These are phyloP conservation scores for Operophtera brumata DNA, from an alignment of 2,888 invertebrate species.

Conservation along the genomic window DNA sequence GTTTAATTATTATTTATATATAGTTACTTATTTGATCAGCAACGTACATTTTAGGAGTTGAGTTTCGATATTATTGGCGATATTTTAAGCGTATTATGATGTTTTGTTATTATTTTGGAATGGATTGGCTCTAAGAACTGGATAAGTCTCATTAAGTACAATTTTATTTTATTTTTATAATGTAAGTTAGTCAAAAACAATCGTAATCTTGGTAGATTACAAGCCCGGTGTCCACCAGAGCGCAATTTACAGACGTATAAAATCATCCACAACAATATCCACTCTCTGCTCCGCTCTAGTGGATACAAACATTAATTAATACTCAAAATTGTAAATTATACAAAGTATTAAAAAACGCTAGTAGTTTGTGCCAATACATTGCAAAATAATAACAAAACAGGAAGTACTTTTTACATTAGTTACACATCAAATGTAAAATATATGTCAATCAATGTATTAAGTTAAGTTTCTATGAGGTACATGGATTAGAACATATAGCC, in stretches of 20 bases:
- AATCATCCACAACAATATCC: neutral
- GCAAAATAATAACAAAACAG: constrained; percentile 15
- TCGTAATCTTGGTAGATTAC: neutral
- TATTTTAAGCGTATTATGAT: constrained; percentile 34
- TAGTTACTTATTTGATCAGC: constrained; percentile 41
- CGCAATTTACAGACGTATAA: neutral
- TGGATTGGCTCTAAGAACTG: constrained; percentile 9
- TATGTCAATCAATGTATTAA: constrained; percentile 22
- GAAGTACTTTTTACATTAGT: constrained; percentile 24
- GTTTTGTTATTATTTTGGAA: constrained; percentile 21
- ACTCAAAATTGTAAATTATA: neutral
- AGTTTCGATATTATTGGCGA: constrained; percentile 31
- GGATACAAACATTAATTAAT: neutral
- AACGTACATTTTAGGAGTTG: constrained; percentile 27
- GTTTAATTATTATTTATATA: constrained; percentile 20
- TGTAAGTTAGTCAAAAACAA: neutral
- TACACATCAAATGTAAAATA: constrained; percentile 24
- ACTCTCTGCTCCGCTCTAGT: neutral
- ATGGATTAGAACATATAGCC: constrained; percentile 26
- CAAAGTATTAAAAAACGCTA: neutral
- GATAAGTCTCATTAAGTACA: constrained; percentile 19
- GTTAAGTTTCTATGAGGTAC: constrained; percentile 33
- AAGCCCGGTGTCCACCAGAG: neutral
- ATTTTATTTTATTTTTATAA: constrained; percentile 1
- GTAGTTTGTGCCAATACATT: constrained; percentile 12